phyloP scores from a whole-genome alignment of 2,888 invertebrate genomes.

The Cephalotes varians region DNA sequence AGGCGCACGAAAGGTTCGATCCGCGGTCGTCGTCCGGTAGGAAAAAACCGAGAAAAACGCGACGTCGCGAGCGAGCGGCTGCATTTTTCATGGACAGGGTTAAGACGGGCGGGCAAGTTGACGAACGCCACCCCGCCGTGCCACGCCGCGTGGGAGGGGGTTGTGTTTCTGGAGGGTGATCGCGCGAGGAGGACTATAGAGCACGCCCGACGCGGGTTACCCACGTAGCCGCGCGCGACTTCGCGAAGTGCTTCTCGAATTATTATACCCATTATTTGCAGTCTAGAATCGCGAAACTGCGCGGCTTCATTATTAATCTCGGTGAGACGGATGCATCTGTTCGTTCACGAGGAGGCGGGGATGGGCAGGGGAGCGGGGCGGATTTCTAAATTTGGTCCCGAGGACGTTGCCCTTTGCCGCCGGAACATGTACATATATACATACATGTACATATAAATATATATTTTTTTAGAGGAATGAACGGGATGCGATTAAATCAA shows the following conservation, averaged over 20 bases:
- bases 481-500: neutral
- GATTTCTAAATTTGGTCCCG: conserved; percentile 71
- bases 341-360: conserved; percentile 16
- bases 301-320: conserved; percentile 70
- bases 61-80: neutral
- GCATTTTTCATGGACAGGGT: conserved; percentile 46
- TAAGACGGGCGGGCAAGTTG: conserved; percentile 41
- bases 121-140: neutral
- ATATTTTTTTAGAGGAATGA: conserved; percentile 67
- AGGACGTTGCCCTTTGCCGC: conserved; percentile 68
- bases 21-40: conserved; percentile 1
- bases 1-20: conserved; percentile 1
- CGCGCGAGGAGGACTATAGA: conserved; percentile 23
- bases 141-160: neutral
- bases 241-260: conserved; percentile 51
- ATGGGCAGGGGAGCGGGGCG: conserved; percentile 27
- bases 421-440: conserved; percentile 55
- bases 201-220: neutral
- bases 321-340: conserved; percentile 65
- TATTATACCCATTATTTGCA: conserved; percentile 53
- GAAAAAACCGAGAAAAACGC: neutral
- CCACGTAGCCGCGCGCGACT: conserved; percentile 16
- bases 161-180: conserved; percentile 34
- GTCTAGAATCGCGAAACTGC: conserved; percentile 60
- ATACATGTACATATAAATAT: conserved; percentile 61